phyloP scores from a whole-genome alignment of 2,113 vertebrate species.

The Chaetorhynchus papuensis region DNA sequence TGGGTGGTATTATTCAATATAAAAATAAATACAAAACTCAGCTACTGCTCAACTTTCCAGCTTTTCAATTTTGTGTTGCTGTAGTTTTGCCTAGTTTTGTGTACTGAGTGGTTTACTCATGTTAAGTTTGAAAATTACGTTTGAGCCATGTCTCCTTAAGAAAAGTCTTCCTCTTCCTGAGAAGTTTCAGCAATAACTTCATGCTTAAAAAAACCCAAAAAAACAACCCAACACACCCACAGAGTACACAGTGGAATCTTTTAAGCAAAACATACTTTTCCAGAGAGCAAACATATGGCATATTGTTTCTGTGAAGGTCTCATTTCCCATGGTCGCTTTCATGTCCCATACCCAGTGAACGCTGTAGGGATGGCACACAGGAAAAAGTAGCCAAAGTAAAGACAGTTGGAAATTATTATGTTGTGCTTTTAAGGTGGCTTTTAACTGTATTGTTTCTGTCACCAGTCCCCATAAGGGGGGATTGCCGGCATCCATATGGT shows the following conservation, averaged over 20 bases:
- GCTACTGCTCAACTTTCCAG: background rate
- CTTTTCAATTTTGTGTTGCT: background rate
- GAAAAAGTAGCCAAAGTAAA: background rate
- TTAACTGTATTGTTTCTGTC: background rate
- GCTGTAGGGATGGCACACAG: background rate
- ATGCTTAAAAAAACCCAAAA: background rate
- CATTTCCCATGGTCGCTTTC: background rate
- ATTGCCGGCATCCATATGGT: background rate
- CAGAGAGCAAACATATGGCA: background rate
- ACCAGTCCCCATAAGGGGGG: background rate
- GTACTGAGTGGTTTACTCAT: background rate
- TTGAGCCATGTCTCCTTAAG: background rate
- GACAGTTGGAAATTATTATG: fast-evolving
- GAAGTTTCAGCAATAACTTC: background rate
- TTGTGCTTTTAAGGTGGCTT: background rate
- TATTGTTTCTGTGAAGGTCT: background rate
- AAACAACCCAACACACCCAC: background rate
- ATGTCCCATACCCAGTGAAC: background rate
- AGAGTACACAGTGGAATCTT: background rate
- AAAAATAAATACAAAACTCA: background rate
- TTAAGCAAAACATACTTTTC: background rate
- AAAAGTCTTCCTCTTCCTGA: background rate
- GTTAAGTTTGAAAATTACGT: background rate
- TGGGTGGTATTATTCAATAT: conserved; percentile 44
- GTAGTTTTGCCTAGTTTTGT: too few relatives aligned